Evolutionary conservation across 2,888 invertebrate species (phyloP), one percentile per base, ranked within the genome.

Genomic region (Melieria crassipennis): DNA sequence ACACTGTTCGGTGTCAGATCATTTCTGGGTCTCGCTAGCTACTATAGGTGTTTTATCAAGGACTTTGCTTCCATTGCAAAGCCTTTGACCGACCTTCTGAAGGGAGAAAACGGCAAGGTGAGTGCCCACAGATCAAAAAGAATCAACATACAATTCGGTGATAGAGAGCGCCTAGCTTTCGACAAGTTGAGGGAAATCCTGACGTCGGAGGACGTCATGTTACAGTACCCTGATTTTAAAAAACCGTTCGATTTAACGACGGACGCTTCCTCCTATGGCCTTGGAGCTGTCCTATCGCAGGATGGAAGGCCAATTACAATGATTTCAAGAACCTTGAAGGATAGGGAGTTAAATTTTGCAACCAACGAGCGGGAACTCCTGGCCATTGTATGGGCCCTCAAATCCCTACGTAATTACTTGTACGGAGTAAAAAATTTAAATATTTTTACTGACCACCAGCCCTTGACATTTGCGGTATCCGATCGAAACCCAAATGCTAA

Each of bases 211-310:
- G 66, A 74, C 11, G 72, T 72, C 3, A 65, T 75, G 60, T 55
- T 76, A 6, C 47, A 65, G 13, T 74, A 74, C 66, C 73, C 75
- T 45, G 70, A 74, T 62, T 76, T 60, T 68, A 71, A 68, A 16
- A 73, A 72, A 9, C 70, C 72, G 10, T 75, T 75, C 43, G 73
- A 74, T 55, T 62, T 75, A 48, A 73, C 73, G 57, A 72, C 63
- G 3, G 66, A 83, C 67, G 82, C 83, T 0, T 76, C 76, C 6
- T 73, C 79, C 30, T 73, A 64, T 46, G 73, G 71, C n/a, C 52
- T 75, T 30, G 69, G 73, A n/a, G 70, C 72, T 43, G 72, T 71
- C 55, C 65, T 74, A 47, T 73, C 71, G 9, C 63, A 67, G 55
- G 46, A 70, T 10, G 74, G 70, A n/a, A n/a, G n/a, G n/a, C n/a